Evolutionary conservation across 2,797 vertebrate species (phyloP).

Genomic region (Scyliorhinus canicula): DNA sequence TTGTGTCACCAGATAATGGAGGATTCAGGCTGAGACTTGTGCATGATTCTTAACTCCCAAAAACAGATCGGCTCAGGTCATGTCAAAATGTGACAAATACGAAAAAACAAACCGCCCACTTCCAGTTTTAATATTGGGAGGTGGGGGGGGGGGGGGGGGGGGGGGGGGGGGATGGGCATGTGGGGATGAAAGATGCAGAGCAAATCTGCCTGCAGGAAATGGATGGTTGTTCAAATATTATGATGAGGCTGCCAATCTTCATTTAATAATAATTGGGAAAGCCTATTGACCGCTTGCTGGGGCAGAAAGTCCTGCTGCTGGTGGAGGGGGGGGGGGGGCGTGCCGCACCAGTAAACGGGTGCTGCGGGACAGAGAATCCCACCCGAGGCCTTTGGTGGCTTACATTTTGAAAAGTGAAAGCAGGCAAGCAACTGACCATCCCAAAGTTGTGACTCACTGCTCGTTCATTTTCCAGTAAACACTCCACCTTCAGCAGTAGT

Average conservation of each 20-base stretch:
- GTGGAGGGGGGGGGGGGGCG: too few species aligned
- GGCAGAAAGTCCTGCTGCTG: too few species aligned
- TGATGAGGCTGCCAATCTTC: neutral
- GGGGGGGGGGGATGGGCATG: too few species aligned
- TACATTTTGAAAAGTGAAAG: neutral
- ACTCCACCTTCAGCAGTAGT: neutral
- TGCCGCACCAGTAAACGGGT: too few species aligned
- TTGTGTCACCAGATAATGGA: neutral
- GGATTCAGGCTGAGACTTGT: neutral
- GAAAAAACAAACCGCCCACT: neutral
- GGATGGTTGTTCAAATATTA: too few species aligned
- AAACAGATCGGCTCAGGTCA: neutral
- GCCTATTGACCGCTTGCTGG: too few species aligned
- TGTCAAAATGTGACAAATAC: neutral
- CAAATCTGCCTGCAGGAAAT: neutral
- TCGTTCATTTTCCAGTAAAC: neutral
- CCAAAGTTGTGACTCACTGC: neutral
- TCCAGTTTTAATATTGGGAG: neutral
- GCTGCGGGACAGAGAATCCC: too few species aligned
- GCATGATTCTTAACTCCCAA: neutral
- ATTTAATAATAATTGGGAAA: too few species aligned
- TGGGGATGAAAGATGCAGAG: neutral
- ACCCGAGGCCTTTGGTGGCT: neutral
- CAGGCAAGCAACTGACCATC: neutral
- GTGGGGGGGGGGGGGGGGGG: too few species aligned